phyloP scores from a whole-genome alignment of 1,140 invertebrate species.

The Drosophila malerkotliana region DNA sequence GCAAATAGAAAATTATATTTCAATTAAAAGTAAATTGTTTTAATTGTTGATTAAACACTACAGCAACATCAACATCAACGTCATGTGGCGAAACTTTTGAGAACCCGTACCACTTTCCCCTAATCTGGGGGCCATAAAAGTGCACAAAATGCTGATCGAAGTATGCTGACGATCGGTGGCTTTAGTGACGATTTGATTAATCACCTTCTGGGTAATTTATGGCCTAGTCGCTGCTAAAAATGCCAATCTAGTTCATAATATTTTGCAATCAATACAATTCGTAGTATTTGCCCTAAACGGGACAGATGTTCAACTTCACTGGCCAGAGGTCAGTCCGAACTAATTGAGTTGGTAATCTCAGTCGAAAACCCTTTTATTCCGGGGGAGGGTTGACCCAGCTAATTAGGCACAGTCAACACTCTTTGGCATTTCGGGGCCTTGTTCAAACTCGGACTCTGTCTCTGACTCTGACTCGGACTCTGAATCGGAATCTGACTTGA shows the following conservation, averaged over 20 bases:
- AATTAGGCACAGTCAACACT: slow-evolving; percentile 60
- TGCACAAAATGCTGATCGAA: slow-evolving; percentile 37
- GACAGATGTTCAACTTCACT: slow-evolving; percentile 34
- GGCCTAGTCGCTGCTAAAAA: slow-evolving; percentile 12
- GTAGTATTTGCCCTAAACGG: slow-evolving; percentile 2
- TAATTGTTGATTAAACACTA: slow-evolving; percentile 75
- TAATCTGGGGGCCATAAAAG: slow-evolving; percentile 64
- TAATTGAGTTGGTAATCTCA: slow-evolving; percentile 52
- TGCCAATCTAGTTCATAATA: slow-evolving; percentile 17
- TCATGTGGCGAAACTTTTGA: slow-evolving; percentile 52
- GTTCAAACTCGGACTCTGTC: slow-evolving; percentile 10
- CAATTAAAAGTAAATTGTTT: slow-evolving; percentile 82
- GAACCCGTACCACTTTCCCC: slow-evolving; percentile 10
- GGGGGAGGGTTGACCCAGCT: slow-evolving; percentile 39
- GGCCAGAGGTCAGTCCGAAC: slow-evolving; percentile 47
- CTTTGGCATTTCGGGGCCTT: slow-evolving; percentile 35
- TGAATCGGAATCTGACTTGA: slow-evolving; percentile 63
- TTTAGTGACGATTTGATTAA: slow-evolving; percentile 69
- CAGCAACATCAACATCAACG: slow-evolving; percentile 35
- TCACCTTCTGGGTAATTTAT: slow-evolving; percentile 60
- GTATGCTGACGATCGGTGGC: slow-evolving; percentile 50
- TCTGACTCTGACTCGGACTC: background rate
- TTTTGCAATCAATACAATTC: slow-evolving; percentile 37
- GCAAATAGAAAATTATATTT: slow-evolving; percentile 82
- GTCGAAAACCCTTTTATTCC: slow-evolving; percentile 27